Base-by-base conservation (phyloP, 2,888 invertebrate species). In the Shargacucullia verbasci region DNA sequence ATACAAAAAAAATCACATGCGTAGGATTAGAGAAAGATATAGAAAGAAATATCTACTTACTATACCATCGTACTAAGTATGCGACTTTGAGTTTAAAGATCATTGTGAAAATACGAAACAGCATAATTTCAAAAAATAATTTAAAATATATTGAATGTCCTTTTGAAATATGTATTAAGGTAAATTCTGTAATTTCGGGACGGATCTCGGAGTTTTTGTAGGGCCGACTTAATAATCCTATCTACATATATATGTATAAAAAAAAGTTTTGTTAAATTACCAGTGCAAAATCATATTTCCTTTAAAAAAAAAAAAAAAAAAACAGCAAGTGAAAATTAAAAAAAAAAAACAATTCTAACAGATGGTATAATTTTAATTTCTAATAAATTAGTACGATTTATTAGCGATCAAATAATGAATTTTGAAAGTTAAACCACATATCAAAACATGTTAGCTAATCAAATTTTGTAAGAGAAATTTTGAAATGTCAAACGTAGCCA, bases 331-430 rank as follows among this genome's bases (percentile, higher is more conserved):
- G n/a, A 13, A 13, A 35, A 13, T n/a, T 15, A 39, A 13, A 10
- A 35, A 41, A 34, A 13, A 14, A n/a, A 12, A 12, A 7, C 9
- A 43, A 20, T 37, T 20, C 13, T 4, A 38, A 52, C 8, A 55
- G 63, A 72, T 71, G 68, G 75, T 68, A 71, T 49, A 59, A 56
- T 48, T 58, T 15, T n/a, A 6, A 37, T 46, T 43, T 33, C 33
- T 34, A 63, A 52, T 53, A 45, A 43, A 73, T 76, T 76, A 76
- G 75, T 76, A 76, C 7, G 15, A 58, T 41, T 39, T 49, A 67
- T 65, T 61, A 76, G 61, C 50, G 48, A 59, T 47, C 43, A 73
- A 56, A 59, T 63, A 39, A 73, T 73, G 65, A 66, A 62, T 64
- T 66, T 69, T 53, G 49, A 57, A 63, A 62, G 61, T 64, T 65